These are phyloP conservation scores for Blennius ocellaris DNA, from an alignment of 2,113 vertebrate genomes.

Conservation along the genomic window DNA sequence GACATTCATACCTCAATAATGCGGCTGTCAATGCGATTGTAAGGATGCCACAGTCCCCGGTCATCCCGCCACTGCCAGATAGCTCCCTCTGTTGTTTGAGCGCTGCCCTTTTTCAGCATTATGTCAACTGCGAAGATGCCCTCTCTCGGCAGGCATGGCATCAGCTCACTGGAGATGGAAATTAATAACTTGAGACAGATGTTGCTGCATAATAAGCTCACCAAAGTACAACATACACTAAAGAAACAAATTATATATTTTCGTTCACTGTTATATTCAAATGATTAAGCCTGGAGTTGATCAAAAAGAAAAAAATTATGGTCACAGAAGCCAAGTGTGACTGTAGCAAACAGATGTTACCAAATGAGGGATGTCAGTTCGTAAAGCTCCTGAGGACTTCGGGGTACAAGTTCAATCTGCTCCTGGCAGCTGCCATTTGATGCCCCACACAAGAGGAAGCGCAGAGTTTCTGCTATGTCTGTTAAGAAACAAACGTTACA, in stretches of 20 bases:
- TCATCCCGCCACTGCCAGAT: conserved; percentile 99
- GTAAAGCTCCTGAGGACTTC: conserved; percentile 98
- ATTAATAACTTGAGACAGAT: not conserved
- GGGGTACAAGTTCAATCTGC: conserved; percentile 96
- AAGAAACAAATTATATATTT: no score
- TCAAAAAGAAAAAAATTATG: no score
- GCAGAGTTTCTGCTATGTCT: conserved; percentile 99
- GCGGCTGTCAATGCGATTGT: conserved; percentile 98
- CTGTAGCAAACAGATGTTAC: conserved; percentile 75
- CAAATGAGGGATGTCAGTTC: conserved; percentile 99
- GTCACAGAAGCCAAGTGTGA: not conserved
- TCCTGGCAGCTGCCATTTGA: conserved; percentile 98
- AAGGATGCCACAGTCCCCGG: conserved; percentile 97
- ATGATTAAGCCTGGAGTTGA: no score
- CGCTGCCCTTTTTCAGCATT: conserved; percentile 98
- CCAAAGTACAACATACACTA: no score
- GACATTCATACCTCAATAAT: conserved; percentile 93
- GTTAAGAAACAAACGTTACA: conserved; percentile 31
- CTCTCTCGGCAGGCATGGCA: conserved; percentile 98
- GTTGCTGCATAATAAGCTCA: no score
- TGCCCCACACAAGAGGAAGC: conserved; percentile 96
- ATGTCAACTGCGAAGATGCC: conserved; percentile 98
- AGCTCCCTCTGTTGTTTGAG: conserved; percentile 96
- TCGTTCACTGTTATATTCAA: no score
- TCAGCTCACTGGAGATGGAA: conserved; percentile 89